phyloP scores from a whole-genome alignment of 2,888 invertebrate species.

The Corbicula japonica region DNA sequence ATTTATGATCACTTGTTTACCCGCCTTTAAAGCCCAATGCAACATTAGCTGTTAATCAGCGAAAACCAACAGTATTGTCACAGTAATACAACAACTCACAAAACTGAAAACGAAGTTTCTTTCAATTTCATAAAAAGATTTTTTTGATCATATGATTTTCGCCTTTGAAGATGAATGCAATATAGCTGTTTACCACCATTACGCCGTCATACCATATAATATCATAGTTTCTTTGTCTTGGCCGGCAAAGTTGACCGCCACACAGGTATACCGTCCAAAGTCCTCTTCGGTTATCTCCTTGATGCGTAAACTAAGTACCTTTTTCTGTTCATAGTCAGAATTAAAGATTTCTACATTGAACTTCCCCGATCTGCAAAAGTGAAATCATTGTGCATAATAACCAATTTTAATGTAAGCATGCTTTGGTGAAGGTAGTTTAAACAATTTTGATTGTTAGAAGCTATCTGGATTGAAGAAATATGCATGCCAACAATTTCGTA shows the following conservation, averaged over 20 bases:
- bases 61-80: neutral
- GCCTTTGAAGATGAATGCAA: no score
- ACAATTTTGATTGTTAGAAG: no score
- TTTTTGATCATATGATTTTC: neutral
- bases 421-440: no score
- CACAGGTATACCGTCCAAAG: constrained; percentile 72
- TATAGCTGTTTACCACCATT: no score
- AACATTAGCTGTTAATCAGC: neutral
- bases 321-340: constrained; percentile 65
- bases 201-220: constrained; percentile 73
- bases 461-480: no score
- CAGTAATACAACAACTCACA: neutral
- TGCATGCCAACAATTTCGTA: no score
- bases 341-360: constrained; percentile 73
- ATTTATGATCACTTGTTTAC: no score
- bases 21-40: no score
- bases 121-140: neutral
- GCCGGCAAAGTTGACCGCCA: constrained; percentile 67
- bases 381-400: no score
- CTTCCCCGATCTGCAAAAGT: constrained; percentile 54
- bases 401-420: no score
- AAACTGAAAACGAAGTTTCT: neutral
- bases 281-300: constrained; percentile 57
- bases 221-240: constrained; percentile 69
- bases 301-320: constrained; percentile 68